Percentiles rank a stretch among this genome's conserved stretches.
phyloP scores from a whole-genome alignment of 2,113 vertebrate genomes.

The Ellobius talpinus region DNA sequence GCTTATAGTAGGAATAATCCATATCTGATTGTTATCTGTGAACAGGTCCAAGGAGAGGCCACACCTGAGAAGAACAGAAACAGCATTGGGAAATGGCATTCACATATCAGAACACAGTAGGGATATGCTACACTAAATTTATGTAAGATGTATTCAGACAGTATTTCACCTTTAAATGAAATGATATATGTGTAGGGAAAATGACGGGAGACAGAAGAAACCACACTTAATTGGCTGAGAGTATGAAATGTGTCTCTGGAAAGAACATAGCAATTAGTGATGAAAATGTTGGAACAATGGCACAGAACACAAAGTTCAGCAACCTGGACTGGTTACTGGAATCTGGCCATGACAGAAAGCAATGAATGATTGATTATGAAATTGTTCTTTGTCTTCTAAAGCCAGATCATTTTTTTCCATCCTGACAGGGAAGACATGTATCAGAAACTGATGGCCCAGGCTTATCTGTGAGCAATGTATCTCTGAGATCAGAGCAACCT shows the following conservation, averaged over 20 bases:
- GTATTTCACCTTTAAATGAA: conserved; percentile 5
- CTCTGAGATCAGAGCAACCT: background rate
- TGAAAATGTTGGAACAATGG: background rate
- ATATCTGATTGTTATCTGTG: background rate
- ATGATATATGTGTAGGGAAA: conserved; percentile 22
- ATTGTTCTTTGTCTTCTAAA: background rate
- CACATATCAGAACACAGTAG: background rate
- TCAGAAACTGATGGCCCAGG: background rate
- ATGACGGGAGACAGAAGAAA: conserved; percentile 23
- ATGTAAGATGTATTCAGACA: background rate
- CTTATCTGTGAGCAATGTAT: background rate
- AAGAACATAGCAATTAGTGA: background rate
- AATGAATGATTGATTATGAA: background rate
- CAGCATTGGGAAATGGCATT: background rate
- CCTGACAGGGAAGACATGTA: background rate
- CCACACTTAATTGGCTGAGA: background rate
- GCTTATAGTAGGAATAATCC: conserved; percentile 6
- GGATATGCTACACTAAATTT: conserved; percentile 11
- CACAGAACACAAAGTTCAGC: background rate
- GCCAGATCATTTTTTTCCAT: background rate
- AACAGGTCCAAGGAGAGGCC: background rate
- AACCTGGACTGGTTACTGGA: background rate
- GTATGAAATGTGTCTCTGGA: background rate
- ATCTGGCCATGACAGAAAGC: background rate
- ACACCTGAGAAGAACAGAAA: conserved; percentile 4